A percentile compares a stretch with the other conserved stretches of the same genome.
phyloP scores from a whole-genome alignment of 2,888 invertebrate genomes.

The Drosophila recens region DNA sequence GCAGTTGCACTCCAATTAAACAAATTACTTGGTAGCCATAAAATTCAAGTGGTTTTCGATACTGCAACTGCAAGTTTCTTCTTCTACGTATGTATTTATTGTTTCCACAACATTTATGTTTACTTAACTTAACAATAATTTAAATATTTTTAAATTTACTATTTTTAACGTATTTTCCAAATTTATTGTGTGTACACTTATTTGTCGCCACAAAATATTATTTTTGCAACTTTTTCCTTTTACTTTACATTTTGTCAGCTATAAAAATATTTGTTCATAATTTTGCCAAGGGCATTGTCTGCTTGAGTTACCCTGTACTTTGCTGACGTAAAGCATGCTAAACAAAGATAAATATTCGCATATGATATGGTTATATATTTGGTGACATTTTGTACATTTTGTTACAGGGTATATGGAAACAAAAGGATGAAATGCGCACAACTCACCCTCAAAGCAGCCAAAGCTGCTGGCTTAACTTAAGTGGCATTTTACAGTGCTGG shows the following conservation, averaged over 20 bases:
- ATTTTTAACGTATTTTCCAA: not conserved
- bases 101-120: not conserved
- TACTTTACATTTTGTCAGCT: conserved; percentile 21
- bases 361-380: not conserved
- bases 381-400: not conserved
- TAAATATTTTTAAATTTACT: not conserved
- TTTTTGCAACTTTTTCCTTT: conserved; percentile 18
- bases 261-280: conserved; percentile 47
- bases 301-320: conserved; percentile 10
- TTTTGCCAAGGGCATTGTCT: conserved; percentile 23
- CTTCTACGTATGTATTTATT: too few species aligned
- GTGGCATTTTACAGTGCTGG: conserved; percentile 57
- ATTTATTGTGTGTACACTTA: conserved; percentile 7
- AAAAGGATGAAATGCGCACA: conserved; percentile 3
- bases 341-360: conserved; percentile 3
- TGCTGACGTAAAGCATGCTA: conserved; percentile 9
- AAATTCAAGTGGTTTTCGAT: not conserved
- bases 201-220: conserved; percentile 12
- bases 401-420: conserved; percentile 24
- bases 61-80: not conserved
- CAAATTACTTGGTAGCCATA: conserved; percentile 6
- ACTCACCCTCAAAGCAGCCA: conserved; percentile 36
- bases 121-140: not conserved
- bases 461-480: conserved; percentile 46
- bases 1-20: not conserved